Evolutionary conservation across 2,888 invertebrate species (phyloP), one percentile per base, ranked within the genome.

Genomic region (Fragum sueziense): DNA sequence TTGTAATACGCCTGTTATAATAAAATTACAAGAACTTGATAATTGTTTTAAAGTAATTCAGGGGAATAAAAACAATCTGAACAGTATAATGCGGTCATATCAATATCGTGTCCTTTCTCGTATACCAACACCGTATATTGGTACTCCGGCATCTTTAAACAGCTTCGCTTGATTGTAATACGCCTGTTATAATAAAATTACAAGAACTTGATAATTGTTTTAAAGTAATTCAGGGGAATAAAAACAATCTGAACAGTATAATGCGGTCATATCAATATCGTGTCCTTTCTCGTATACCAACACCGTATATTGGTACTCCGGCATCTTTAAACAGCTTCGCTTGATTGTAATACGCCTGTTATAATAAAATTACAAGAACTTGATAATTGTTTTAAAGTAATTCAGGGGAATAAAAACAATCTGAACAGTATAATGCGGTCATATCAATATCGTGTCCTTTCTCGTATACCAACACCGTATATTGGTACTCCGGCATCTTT

Each of bases 401-500:
- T n/a, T n/a, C n/a, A n/a, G n/a, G n/a, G n/a, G n/a, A n/a, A n/a
- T n/a, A n/a, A n/a, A n/a, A n/a, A n/a, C n/a, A n/a, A n/a, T n/a
- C n/a, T n/a, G n/a, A n/a, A n/a, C n/a, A n/a, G n/a, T n/a, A n/a
- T 14, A 76, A 27, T 7, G 62, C 27, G 2, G 69, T 70, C 14
- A 79, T 59, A 37, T 82, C 74, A 4, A 79, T 52, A 59, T 79
- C 27, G 14, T 47, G 47, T 17, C 61, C 34, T 31, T 76, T 70
- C 75, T 54, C 86, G 87, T 25, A 85, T 76, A 9, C 87, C 87
- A 17, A 85, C 69, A 17, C 85, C 86, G 31, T 84, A 82, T 22
- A 87, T 79, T 0, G 84, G 85, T 1, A 84, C 78, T 17, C 79
- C 76, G 17, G 79, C 73, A 7, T 73, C 72, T 34, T 82, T 81